A percentile compares a stretch with the other conserved stretches of the same genome.
Evolutionary conservation across 2,113 vertebrate species (phyloP).

Genomic region (Jaculus jaculus): DNA sequence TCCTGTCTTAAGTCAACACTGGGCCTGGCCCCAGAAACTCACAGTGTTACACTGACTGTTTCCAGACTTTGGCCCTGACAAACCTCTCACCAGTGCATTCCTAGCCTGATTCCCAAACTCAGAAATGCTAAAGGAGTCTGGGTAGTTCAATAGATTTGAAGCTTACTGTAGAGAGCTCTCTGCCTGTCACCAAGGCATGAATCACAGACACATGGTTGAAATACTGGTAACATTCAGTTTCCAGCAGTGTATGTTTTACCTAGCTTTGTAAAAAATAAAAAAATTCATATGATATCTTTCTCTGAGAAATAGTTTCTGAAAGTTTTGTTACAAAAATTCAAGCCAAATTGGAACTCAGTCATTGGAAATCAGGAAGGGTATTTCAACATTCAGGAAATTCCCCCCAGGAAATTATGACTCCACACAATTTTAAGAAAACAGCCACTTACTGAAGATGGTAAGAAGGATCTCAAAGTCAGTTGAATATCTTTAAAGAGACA

Average conservation of each 20-base stretch:
- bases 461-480: slow-evolving; percentile 51
- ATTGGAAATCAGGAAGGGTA: slow-evolving; percentile 50
- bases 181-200: neutral
- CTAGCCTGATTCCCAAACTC: slow-evolving; percentile 23
- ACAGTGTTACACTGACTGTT: slow-evolving; percentile 51
- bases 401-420: slow-evolving; percentile 70
- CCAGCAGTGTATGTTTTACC: slow-evolving; percentile 10
- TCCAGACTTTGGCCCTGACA: slow-evolving; percentile 58
- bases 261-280: neutral
- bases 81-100: slow-evolving; percentile 27
- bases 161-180: neutral
- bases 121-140: slow-evolving; percentile 17
- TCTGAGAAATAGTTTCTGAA: slow-evolving; percentile 59
- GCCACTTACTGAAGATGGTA: slow-evolving; percentile 51
- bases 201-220: neutral
- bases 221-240: neutral
- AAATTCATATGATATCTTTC: slow-evolving; percentile 42
- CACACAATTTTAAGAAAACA: slow-evolving; percentile 74
- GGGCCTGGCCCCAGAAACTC: slow-evolving; percentile 50
- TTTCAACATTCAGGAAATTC: slow-evolving; percentile 78
- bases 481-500: slow-evolving; percentile 65
- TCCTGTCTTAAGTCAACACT: slow-evolving; percentile 68
- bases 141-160: slow-evolving; percentile 25
- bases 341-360: slow-evolving; percentile 67
- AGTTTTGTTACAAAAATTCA: slow-evolving; percentile 38